These are phyloP conservation scores for Eilema sororculum DNA, from an alignment of 2,888 invertebrate species.

Conservation along the genomic window DNA sequence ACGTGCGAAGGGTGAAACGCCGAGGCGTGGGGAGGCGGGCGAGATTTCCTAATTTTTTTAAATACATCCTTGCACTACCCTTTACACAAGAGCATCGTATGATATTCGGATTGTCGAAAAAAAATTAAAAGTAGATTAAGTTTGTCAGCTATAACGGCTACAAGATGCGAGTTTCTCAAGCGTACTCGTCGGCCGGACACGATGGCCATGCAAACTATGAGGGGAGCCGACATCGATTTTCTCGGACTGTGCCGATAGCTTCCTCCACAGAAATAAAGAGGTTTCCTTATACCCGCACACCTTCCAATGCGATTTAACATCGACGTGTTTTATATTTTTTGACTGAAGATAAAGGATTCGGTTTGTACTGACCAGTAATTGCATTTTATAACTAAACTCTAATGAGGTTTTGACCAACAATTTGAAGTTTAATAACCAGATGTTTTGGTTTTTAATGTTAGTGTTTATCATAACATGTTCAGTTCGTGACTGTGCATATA, in stretches of 20 bases:
- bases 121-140: conserved; percentile 31
- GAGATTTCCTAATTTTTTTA: conserved; percentile 70
- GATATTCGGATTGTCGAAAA: conserved; percentile 34
- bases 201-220: conserved; percentile 84
- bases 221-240: conserved; percentile 84
- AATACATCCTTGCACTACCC: conserved; percentile 53
- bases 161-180: conserved; percentile 18
- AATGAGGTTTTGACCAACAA: not conserved
- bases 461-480: not conserved
- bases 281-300: conserved; percentile 69
- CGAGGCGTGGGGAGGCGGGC: conserved; percentile 52
- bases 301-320: conserved; percentile 66
- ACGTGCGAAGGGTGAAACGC: conserved; percentile 59
- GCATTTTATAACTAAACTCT: not conserved
- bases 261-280: conserved; percentile 64
- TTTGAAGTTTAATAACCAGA: not conserved
- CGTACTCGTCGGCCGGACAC: conserved; percentile 57
- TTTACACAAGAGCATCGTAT: conserved; percentile 28
- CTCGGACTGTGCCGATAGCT: conserved; percentile 84
- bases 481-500: not conserved
- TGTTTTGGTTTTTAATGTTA: not conserved
- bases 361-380: not conserved
- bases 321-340: conserved; percentile 48
- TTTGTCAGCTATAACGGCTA: conserved; percentile 30
- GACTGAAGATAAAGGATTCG: not conserved